Evolutionary conservation across 2,113 vertebrate species (phyloP).

Genomic region (Thamnaconus septentrionalis): DNA sequence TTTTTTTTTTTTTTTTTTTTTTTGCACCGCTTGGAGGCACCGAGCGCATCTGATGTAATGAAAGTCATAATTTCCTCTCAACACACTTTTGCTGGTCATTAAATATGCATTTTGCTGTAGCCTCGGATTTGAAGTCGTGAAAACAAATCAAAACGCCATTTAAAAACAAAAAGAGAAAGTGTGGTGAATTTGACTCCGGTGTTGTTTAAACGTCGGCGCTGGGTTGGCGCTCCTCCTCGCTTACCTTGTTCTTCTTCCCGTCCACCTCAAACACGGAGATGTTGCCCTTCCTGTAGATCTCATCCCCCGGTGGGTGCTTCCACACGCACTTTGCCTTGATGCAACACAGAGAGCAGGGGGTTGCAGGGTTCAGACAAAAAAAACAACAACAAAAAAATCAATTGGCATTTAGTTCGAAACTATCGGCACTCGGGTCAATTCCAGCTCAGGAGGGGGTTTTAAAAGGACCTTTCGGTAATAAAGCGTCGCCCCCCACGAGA

Average conservation of each 20-base stretch:
- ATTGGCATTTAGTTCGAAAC: background rate
- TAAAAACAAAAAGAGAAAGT: background rate
- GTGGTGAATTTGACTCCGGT: background rate
- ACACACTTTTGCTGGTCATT: too few species aligned
- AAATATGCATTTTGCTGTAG: too few species aligned
- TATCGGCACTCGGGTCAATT: background rate
- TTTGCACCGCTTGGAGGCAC: too few species aligned
- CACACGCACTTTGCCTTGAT: constrained; percentile 94
- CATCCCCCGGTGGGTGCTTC: constrained; percentile 95
- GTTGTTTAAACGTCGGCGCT: too few species aligned
- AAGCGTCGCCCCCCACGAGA: too few species aligned
- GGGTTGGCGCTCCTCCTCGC: background rate
- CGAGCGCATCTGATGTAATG: too few species aligned
- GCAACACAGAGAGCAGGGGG: background rate
- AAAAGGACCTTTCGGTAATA: too few species aligned
- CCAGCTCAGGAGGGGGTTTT: too few species aligned
- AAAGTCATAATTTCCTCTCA: too few species aligned
- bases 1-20: too few species aligned
- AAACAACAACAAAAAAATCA: background rate
- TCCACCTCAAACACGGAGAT: constrained; percentile 98
- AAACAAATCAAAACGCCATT: too few species aligned
- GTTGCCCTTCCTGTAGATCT: constrained; percentile 93
- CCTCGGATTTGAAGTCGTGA: too few species aligned
- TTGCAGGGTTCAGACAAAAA: background rate
- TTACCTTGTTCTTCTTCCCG: constrained; percentile 96